Percentiles rank a stretch among this genome's conserved stretches.
These are phyloP conservation scores for Drosophila sucinea DNA, from an alignment of 1,140 invertebrate genomes.

Conservation along the genomic window DNA sequence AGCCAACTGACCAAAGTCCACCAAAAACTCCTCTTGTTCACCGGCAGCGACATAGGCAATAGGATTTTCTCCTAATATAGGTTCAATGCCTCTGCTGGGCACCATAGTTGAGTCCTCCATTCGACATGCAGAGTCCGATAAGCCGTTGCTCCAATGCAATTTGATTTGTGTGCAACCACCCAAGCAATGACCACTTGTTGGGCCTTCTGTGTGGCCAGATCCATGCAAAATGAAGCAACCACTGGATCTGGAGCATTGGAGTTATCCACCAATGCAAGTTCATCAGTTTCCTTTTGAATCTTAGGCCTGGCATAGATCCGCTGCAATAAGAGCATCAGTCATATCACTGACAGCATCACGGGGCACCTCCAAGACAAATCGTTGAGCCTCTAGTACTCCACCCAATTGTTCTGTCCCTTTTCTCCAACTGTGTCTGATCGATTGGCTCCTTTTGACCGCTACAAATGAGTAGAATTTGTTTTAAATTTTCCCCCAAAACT, in stretches of 20 bases:
- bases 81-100: conserved; percentile 90
- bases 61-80: conserved; percentile 93
- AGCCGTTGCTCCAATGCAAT: conserved; percentile 86
- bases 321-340: conserved; percentile 90
- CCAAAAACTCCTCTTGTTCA: conserved; percentile 88
- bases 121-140: conserved; percentile 94
- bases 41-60: conserved; percentile 90
- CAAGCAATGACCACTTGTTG: conserved; percentile 91
- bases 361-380: conserved; percentile 52
- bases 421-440: neutral
- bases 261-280: conserved; percentile 92
- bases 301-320: conserved; percentile 86
- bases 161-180: conserved; percentile 88
- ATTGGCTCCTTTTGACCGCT: conserved; percentile 18
- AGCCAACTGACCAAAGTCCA: conserved; percentile 96
- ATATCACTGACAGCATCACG: conserved; percentile 86
- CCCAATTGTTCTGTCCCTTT: conserved; percentile 6
- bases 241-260: conserved; percentile 92
- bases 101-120: conserved; percentile 93
- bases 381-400: conserved; percentile 41
- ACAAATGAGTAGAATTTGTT: conserved; percentile 19
- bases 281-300: conserved; percentile 87
- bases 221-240: conserved; percentile 94
- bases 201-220: conserved; percentile 93
- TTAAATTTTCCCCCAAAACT: conserved; percentile 43